phyloP scores from a whole-genome alignment of 2,113 vertebrate genomes.

The Saccopteryx bilineata region DNA sequence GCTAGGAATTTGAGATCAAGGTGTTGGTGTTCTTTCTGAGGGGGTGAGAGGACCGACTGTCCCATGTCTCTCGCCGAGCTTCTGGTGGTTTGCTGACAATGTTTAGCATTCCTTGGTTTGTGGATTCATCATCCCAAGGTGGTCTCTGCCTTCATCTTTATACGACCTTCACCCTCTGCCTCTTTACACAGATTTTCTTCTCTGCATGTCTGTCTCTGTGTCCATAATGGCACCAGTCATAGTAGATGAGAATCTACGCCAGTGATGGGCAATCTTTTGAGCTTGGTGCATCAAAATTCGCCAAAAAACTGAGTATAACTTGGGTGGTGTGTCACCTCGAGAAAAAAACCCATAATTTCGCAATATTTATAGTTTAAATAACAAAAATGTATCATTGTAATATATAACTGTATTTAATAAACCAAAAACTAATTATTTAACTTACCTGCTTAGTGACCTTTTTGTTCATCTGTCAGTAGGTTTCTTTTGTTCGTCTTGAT shows the following conservation, averaged over 20 bases:
- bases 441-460: no score
- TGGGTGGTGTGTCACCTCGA: no score
- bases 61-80: background rate
- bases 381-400: no score
- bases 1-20: background rate
- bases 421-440: no score
- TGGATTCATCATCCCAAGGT: background rate
- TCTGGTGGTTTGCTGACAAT: background rate
- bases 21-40: background rate
- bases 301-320: no score
- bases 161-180: background rate
- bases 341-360: no score
- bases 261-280: no score
- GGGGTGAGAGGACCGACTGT: background rate
- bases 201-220: background rate
- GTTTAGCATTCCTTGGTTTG: background rate
- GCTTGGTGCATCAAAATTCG: no score
- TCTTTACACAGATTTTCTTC: background rate
- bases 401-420: no score
- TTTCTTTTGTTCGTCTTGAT: no score
- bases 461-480: no score
- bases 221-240: background rate
- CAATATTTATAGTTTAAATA: no score
- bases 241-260: background rate
- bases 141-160: background rate